A percentile compares a stretch with the other conserved stretches of the same genome.
Evolutionary conservation across 2,113 vertebrate genomes (phyloP).

Genomic region (Prionailurus bengalensis): DNA sequence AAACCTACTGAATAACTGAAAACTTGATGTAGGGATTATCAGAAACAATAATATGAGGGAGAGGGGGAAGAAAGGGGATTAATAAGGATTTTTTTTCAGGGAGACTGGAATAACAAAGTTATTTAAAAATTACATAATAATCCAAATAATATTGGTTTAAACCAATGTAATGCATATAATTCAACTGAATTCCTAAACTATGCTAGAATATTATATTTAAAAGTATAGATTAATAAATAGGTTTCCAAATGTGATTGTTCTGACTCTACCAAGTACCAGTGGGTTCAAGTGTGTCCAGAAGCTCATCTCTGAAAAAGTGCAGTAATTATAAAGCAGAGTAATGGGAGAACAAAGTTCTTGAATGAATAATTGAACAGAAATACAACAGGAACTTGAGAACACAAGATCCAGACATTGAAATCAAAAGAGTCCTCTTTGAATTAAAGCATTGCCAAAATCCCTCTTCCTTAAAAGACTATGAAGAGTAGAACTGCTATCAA

Average conservation of each 20-base stretch:
- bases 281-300: not conserved
- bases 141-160: not conserved
- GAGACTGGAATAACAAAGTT: not conserved
- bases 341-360: not conserved
- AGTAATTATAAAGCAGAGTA: not conserved
- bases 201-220: not conserved
- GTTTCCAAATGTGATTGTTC: not conserved
- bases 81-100: not conserved
- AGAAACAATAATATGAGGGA: not conserved
- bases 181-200: slow-evolving; percentile 9
- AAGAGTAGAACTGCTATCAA: not conserved
- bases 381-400: not conserved
- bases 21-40: not conserved
- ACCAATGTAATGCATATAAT: not conserved
- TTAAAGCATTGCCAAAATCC: slow-evolving; percentile 39
- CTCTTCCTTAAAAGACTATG: slow-evolving; percentile 1
- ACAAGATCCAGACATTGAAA: not conserved
- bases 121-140: not conserved
- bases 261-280: not conserved
- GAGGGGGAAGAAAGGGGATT: not conserved
- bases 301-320: not conserved
- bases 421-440: not conserved
- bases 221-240: not conserved
- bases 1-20: not conserved
- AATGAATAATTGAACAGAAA: not conserved